These are phyloP conservation scores for Coranthus polyacanthus DNA, from an alignment of 2,797 vertebrate species.

Conservation along the genomic window DNA sequence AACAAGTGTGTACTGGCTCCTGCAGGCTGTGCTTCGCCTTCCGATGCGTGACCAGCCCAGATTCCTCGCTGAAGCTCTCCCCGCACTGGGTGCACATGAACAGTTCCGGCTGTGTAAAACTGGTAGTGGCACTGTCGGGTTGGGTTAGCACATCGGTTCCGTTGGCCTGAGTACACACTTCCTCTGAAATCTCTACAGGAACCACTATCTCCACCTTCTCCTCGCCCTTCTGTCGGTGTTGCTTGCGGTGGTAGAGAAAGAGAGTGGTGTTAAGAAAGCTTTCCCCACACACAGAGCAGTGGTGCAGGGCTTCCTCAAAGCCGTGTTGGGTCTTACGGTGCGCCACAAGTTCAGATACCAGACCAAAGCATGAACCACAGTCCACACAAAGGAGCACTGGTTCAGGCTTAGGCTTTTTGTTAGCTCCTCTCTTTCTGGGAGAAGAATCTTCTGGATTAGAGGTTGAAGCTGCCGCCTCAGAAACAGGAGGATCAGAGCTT, in stretches of 20 bases:
- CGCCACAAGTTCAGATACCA: slow-evolving; percentile 89
- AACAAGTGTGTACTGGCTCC: slow-evolving; percentile 88
- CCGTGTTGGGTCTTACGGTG: slow-evolving; percentile 91
- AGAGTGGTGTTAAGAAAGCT: slow-evolving; percentile 94
- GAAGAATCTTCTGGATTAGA: slow-evolving; percentile 69
- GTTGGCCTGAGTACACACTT: slow-evolving; percentile 25
- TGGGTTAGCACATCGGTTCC: slow-evolving; percentile 29
- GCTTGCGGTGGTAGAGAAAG: slow-evolving; percentile 95
- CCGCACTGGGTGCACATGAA: slow-evolving; percentile 91
- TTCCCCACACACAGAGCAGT: slow-evolving; percentile 91
- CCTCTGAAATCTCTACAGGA: slow-evolving; percentile 23
- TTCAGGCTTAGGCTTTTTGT: slow-evolving; percentile 83
- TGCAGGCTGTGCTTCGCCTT: slow-evolving; percentile 82
- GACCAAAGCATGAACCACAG: slow-evolving; percentile 90
- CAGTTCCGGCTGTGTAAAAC: slow-evolving; percentile 71
- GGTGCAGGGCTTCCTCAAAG: slow-evolving; percentile 89
- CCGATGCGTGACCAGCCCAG: slow-evolving; percentile 85
- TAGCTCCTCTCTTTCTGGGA: slow-evolving; percentile 69
- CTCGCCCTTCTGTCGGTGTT: slow-evolving; percentile 84
- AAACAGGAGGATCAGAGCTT: slow-evolving; percentile 38
- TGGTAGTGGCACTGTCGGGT: neutral
- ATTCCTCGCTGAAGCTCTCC: slow-evolving; percentile 81
- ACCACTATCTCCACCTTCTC: slow-evolving; percentile 45
- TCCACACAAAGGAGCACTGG: slow-evolving; percentile 90
- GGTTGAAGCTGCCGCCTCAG: slow-evolving; percentile 34